Evolutionary conservation across 37 sponge, comb jelly and placozoan species (phyloP).

Genomic region (Ephydatia muelleri): DNA sequence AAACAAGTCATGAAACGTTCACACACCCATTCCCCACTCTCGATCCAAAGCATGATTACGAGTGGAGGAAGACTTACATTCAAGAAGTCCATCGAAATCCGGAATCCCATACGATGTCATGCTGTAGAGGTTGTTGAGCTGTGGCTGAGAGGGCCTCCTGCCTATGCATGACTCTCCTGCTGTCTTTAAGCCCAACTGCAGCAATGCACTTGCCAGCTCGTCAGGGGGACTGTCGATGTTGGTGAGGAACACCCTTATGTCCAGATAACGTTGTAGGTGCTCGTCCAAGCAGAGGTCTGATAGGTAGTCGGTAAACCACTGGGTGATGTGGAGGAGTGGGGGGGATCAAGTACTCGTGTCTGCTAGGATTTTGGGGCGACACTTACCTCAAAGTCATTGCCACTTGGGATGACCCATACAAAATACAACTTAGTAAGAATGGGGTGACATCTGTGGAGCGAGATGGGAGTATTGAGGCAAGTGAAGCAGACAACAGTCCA

Average conservation of each 20-base stretch:
- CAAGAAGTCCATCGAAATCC: slow-evolving; percentile 53
- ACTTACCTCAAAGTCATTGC: slow-evolving; percentile 66
- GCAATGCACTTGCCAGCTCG: slow-evolving; percentile 57
- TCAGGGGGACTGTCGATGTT: slow-evolving; percentile 63
- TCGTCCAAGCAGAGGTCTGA: slow-evolving; percentile 54
- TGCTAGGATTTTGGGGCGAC: neutral
- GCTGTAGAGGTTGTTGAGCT: slow-evolving; percentile 59
- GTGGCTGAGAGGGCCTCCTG: slow-evolving; percentile 58
- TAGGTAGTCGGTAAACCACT: slow-evolving; percentile 72
- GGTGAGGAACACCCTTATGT: slow-evolving; percentile 66
- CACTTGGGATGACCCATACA: slow-evolving; percentile 61
- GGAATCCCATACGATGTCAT: slow-evolving; percentile 59
- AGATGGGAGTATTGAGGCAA: neutral
- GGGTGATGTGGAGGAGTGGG: neutral
- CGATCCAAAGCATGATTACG: neutral
- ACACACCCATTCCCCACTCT: neutral
- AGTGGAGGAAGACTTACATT: slow-evolving; percentile 34
- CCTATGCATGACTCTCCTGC: slow-evolving; percentile 24
- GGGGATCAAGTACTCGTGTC: neutral
- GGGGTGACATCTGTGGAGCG: slow-evolving; percentile 40
- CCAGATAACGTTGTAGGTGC: slow-evolving; percentile 52
- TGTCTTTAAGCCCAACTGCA: slow-evolving; percentile 65
- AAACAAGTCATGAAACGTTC: neutral
- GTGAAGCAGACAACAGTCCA: too few species aligned
- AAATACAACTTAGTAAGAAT: slow-evolving; percentile 54